Evolutionary conservation across 2,888 invertebrate genomes (phyloP).

Genomic region (Leptogaster cylindrica): DNA sequence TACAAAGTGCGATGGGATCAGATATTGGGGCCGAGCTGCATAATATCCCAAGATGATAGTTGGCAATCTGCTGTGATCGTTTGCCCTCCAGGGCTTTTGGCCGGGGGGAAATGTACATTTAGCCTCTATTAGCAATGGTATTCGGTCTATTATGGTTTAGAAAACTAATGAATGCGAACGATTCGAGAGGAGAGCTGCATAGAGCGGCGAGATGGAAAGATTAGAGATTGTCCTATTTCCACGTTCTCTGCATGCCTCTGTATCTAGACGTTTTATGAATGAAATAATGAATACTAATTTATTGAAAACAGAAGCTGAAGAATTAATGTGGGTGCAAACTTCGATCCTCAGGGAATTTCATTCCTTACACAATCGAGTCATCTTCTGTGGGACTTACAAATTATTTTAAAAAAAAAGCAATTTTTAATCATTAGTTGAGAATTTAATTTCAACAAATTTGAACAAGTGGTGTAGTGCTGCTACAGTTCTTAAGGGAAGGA

Average conservation of each 20-base stretch:
- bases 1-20: too few species aligned
- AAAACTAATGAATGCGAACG: constrained; percentile 16
- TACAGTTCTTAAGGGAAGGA: too few species aligned
- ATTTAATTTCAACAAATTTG: too few species aligned
- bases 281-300: constrained; percentile 31
- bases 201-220: constrained; percentile 5
- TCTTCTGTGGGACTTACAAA: too few species aligned
- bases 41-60: constrained; percentile 30
- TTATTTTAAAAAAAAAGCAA: too few species aligned
- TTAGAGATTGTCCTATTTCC: constrained; percentile 26
- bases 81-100: constrained; percentile 31
- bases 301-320: constrained; percentile 11
- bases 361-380: too few species aligned
- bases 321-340: constrained; percentile 19
- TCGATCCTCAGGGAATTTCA: constrained; percentile 11
- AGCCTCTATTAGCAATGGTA: constrained; percentile 35
- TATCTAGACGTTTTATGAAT: constrained; percentile 6
- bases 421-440: too few species aligned
- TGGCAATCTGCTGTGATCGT: constrained; percentile 24
- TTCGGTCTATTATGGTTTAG: constrained; percentile 26
- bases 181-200: neutral
- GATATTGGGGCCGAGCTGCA: constrained; percentile 1
- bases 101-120: constrained; percentile 30
- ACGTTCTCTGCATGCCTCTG: constrained; percentile 17
- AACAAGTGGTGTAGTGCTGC: too few species aligned